Base-by-base conservation (phyloP, 2,888 invertebrate species). In the Tenthredo notha region DNA sequence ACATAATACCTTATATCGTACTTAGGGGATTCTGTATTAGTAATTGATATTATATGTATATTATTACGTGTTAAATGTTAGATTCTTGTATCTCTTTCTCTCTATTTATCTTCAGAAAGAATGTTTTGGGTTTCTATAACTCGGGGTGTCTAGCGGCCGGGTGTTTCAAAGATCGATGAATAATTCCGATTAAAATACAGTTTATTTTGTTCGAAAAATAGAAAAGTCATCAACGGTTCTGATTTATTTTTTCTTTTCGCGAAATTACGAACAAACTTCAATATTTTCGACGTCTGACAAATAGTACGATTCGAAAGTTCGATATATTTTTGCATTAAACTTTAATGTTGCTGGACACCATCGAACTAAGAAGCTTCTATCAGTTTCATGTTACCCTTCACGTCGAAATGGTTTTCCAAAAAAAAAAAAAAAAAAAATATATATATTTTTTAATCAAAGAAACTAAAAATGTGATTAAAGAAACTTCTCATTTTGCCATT, bases 1-100 rank as follows among this genome's bases (percentile, higher is more conserved):
- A 85, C 40, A 85, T 85, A 85, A 70, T 78, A 85, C 2, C n/a
- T 67, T 83, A n/a, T 78, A 47, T 67, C 70, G 82, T 85, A 54
- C 47, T 80, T 85, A 54, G 80, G 72, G 18, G 21, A 70, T 43
- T 80, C 54, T 80, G 70, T 85, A 82, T 85, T 82, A 85, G n/a
- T 50, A 47, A 70, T 58, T 67, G 40, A 65, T 80, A 78, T 82
- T 70, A 72, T 74, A 70, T 70, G 58, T 47, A 58, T 61, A 82
- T 70, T 70, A 40, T 70, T 70, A 54, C 54, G 25, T 82, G 85
- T 82, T 82, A 21, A 78, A 70, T 54, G 70, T 80, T 82, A 72
- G 82, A 70, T 67, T 25, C 54, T 54, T 50, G 58, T 85, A 6
- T 58, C 37, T 18, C 18, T 70, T 50, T 65, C 25, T 77, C 21